These are phyloP conservation scores for Mergus octosetaceus DNA, from an alignment of 2,797 vertebrate genomes.

Conservation along the genomic window DNA sequence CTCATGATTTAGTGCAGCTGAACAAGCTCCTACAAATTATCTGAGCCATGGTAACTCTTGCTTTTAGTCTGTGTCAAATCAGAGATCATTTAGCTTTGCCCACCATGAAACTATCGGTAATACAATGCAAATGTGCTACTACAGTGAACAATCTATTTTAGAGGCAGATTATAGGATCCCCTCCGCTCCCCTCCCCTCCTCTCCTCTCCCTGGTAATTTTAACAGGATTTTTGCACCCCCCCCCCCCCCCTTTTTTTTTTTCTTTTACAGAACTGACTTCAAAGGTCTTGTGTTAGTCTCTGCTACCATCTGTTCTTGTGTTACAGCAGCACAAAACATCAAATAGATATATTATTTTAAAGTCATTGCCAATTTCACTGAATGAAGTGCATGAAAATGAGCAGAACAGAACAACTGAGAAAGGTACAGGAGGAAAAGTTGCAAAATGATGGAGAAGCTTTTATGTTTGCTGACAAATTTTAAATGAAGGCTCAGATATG, in stretches of 20 bases:
- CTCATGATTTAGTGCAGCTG: not conserved
- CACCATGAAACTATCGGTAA: not conserved
- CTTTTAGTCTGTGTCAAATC: not conserved
- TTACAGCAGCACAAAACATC: slow-evolving; percentile 16
- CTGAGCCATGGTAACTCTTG: not conserved
- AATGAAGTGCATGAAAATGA: not conserved
- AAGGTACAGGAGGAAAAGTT: not conserved
- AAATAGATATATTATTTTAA: not conserved
- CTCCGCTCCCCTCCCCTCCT: too few species aligned
- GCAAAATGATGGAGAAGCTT: not conserved
- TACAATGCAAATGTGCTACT: not conserved
- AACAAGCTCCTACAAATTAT: not conserved
- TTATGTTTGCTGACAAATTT: slow-evolving; percentile 47
- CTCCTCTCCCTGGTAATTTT: not conserved
- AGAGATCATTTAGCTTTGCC: not conserved
- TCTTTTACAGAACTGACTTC: not conserved
- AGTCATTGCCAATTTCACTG: slow-evolving; percentile 11
- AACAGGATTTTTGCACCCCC: not conserved
- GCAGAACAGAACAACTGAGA: not conserved
- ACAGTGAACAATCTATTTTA: not conserved
- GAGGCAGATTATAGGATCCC: not conserved
- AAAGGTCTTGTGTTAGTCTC: slow-evolving; percentile 28
- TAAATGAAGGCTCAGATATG: slow-evolving; percentile 33
- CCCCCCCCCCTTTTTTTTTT: too few species aligned
- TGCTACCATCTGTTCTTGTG: slow-evolving; percentile 37